Percentiles rank a stretch among this genome's conserved stretches.
These are phyloP conservation scores for Myotis lucifugus DNA, from an alignment of 2,113 vertebrate species.

Conservation along the genomic window DNA sequence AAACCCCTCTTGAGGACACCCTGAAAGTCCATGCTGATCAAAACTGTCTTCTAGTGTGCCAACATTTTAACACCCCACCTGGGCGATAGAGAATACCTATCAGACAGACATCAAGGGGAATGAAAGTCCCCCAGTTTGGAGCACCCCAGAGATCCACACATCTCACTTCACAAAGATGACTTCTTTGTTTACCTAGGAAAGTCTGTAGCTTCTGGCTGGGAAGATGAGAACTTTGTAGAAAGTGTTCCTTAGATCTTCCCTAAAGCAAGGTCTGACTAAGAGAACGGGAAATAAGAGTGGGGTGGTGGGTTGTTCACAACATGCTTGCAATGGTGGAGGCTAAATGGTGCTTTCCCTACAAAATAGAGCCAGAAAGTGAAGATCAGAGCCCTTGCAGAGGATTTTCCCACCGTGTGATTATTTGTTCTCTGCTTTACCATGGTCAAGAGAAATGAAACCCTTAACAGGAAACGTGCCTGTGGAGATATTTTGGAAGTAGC, in stretches of 20 bases:
- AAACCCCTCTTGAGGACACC: background rate
- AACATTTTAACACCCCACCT: background rate
- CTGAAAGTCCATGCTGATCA: background rate
- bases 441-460: background rate
- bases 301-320: background rate
- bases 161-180: background rate
- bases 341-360: background rate
- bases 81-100: background rate
- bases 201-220: background rate
- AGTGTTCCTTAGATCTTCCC: background rate
- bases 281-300: background rate
- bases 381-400: background rate
- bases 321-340: background rate
- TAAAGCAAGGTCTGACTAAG: background rate
- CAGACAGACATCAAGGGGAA: background rate
- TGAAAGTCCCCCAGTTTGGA: background rate
- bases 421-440: conserved; percentile 25
- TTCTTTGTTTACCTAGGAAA: background rate
- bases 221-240: background rate
- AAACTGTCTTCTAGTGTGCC: background rate
- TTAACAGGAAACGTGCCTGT: background rate
- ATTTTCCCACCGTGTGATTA: background rate
- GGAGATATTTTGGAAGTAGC: background rate
- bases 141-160: background rate
- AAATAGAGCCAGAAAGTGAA: background rate